Percentiles rank a stretch among this genome's conserved stretches.
phyloP scores from a whole-genome alignment of 2,888 invertebrate species.

The Andrena chrysosceles region DNA sequence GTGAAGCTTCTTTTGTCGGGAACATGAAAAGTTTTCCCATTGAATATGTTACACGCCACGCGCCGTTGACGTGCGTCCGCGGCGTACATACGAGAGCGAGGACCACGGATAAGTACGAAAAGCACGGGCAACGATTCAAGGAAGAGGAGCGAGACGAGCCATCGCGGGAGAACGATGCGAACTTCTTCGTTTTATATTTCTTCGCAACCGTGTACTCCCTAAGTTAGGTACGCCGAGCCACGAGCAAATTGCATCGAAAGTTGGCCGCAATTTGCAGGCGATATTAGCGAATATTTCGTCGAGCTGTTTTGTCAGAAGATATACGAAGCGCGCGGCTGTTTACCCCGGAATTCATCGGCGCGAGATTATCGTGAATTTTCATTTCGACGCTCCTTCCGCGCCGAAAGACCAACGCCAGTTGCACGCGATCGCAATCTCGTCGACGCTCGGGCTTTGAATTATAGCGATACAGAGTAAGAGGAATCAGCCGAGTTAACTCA shows the following conservation, averaged over 20 bases:
- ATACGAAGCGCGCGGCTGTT: conserved; percentile 2
- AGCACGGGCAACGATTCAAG: conserved; percentile 31
- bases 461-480: neutral
- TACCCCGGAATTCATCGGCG: conserved; percentile 1
- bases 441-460: neutral
- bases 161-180: neutral
- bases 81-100: neutral
- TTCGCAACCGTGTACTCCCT: neutral
- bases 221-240: neutral
- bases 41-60: conserved; percentile 65
- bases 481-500: neutral
- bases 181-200: conserved; percentile 3
- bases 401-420: neutral
- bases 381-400: too few relatives aligned
- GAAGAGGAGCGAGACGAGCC: neutral
- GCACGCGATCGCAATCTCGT: conserved; percentile 1
- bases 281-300: conserved; percentile 9
- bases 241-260: conserved; percentile 29
- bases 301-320: neutral
- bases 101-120: neutral
- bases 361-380: conserved; percentile 34
- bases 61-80: conserved; percentile 29
- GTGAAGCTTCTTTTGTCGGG: conserved; percentile 67
- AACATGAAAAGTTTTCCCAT: conserved; percentile 71
- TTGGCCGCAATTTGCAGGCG: neutral